Percentiles rank a stretch among this genome's conserved stretches.
Conservation (phyloP, 2,113 vertebrate species). For the Buteo buteo region DNA sequence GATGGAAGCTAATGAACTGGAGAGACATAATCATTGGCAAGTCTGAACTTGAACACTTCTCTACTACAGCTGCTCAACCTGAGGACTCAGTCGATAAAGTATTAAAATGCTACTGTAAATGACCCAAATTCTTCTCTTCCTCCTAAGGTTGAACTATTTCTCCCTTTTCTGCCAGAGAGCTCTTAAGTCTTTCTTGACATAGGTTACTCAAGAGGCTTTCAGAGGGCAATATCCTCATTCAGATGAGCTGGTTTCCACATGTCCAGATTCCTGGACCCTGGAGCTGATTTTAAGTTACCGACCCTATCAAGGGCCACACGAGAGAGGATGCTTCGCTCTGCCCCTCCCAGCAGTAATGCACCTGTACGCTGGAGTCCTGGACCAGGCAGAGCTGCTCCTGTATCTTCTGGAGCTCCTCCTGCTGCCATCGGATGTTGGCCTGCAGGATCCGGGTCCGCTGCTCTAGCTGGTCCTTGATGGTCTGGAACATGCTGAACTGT, state of each 20-base stretch:
- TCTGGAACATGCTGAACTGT: conserved; percentile 79
- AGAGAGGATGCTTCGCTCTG: not conserved
- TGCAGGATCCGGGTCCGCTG: conserved; percentile 77
- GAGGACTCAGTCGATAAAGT: not conserved
- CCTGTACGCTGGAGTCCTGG: conserved; percentile 76
- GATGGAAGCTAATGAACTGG: not conserved
- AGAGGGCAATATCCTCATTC: not conserved
- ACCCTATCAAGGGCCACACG: accelerated
- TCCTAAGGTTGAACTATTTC: not conserved
- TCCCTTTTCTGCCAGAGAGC: not conserved
- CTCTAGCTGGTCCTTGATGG: conserved; percentile 79
- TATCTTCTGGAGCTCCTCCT: conserved; percentile 81
- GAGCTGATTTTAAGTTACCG: not conserved
- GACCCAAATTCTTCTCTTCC: not conserved
- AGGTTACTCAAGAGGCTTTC: not conserved
- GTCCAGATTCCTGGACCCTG: not conserved
- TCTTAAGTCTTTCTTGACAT: not conserved
- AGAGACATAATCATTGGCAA: not conserved
- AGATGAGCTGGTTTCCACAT: not conserved
- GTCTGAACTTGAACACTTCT: not conserved
- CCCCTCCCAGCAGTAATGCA: not conserved
- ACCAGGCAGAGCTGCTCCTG: conserved; percentile 80
- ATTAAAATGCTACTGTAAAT: not conserved
- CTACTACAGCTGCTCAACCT: not conserved
- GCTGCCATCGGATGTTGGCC: conserved; percentile 81